phyloP scores from a whole-genome alignment of 1,140 invertebrate species.

The Diplogasteroides magnus region DNA sequence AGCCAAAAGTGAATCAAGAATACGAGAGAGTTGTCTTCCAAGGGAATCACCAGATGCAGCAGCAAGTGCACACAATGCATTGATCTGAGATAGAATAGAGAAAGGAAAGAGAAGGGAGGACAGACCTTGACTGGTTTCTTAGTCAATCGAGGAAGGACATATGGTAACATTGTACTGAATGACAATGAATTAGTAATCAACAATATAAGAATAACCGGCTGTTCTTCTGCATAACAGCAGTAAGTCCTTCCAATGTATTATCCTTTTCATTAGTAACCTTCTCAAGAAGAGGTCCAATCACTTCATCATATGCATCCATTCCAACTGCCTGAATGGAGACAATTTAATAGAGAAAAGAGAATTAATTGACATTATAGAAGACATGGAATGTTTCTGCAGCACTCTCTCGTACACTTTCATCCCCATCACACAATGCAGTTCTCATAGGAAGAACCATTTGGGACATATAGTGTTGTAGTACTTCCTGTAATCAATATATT shows the following conservation, averaged over 20 bases:
- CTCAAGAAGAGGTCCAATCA: conserved; percentile 80
- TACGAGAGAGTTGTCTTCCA: conserved; percentile 81
- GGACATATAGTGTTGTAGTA: conserved; percentile 25
- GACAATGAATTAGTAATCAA: conserved; percentile 63
- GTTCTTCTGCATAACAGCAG: neutral
- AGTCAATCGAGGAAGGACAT: conserved; percentile 75
- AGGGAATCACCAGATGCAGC: conserved; percentile 86
- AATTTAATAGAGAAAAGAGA: neutral
- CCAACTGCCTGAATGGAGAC: conserved; percentile 72
- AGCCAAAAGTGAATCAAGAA: conserved; percentile 73
- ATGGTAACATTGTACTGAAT: conserved; percentile 84
- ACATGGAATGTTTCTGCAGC: conserved; percentile 94
- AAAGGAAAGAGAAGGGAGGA: neutral
- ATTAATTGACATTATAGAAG: conserved; percentile 64
- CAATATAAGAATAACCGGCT: conserved; percentile 3
- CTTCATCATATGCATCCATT: conserved; percentile 88
- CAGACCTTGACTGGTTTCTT: conserved; percentile 72
- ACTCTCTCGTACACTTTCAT: conserved; percentile 83
- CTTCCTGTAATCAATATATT: conserved; percentile 8
- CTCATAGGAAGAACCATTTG: conserved; percentile 14
- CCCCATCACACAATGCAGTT: conserved; percentile 74
- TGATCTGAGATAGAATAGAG: neutral
- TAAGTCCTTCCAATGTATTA: neutral
- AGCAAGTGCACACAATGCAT: conserved; percentile 79
- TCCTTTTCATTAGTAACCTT: conserved; percentile 63